Percentiles rank a stretch among this genome's conserved stretches.
phyloP scores from a whole-genome alignment of 2,113 vertebrate species.

The Oryzias curvinotus region DNA sequence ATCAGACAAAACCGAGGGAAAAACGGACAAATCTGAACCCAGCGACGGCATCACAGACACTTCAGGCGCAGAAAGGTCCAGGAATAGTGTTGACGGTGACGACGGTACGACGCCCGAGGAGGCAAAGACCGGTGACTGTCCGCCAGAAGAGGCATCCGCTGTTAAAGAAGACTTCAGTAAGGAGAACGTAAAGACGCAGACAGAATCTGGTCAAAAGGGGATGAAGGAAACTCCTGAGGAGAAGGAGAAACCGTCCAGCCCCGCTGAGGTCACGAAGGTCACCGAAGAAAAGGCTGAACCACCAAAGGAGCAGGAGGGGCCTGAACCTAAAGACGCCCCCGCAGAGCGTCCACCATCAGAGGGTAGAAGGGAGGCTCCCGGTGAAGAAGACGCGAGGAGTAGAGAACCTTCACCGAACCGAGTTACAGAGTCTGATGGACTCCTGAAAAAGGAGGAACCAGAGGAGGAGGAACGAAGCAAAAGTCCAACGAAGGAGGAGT shows the following conservation, averaged over 20 bases:
- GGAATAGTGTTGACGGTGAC: conserved; percentile 23
- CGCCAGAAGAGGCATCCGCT: background rate
- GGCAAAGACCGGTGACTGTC: background rate
- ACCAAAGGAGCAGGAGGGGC: background rate
- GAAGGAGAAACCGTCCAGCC: conserved; percentile 6
- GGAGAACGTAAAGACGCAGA: conserved; percentile 13
- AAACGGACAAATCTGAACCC: too few species aligned
- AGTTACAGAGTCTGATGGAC: background rate
- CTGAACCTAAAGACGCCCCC: background rate
- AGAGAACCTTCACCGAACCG: background rate
- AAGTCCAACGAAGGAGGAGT: background rate
- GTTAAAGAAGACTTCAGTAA: conserved; percentile 18
- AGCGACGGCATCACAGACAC: too few species aligned
- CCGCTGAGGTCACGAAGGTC: background rate
- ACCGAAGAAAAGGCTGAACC: conserved; percentile 1
- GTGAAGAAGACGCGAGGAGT: background rate
- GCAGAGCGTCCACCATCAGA: conserved; percentile 3
- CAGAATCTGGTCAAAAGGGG: background rate
- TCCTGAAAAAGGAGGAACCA: background rate
- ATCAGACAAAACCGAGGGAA: too few species aligned
- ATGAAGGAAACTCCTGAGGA: conserved; percentile 6
- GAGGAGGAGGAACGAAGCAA: conserved; percentile 7
- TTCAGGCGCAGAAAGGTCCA: background rate
- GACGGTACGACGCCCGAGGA: background rate
- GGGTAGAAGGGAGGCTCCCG: background rate